These are phyloP conservation scores for Magallana nippona DNA, from an alignment of 2,888 invertebrate species.

Conservation along the genomic window DNA sequence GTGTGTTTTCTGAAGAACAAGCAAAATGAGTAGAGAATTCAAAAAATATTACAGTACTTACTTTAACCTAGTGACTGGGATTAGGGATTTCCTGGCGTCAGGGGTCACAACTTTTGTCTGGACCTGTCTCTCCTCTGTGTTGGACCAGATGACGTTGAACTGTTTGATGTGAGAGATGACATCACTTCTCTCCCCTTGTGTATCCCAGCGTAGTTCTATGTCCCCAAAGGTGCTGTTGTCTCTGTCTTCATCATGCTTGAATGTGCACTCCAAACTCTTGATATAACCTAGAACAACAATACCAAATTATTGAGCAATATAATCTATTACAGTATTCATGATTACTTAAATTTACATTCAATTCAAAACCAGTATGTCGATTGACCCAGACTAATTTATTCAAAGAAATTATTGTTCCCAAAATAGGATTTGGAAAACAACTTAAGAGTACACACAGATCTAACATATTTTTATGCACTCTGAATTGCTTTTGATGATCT, in stretches of 20 bases:
- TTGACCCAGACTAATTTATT: too few species aligned
- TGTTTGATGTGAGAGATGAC: constrained; percentile 69
- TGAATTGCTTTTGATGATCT: too few species aligned
- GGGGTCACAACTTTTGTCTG: constrained; percentile 76
- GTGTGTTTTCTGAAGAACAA: too few species aligned
- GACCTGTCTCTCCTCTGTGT: constrained; percentile 72
- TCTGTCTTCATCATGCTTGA: constrained; percentile 65
- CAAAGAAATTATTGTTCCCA: too few species aligned
- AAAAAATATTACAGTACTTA: constrained; percentile 55
- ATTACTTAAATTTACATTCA: too few species aligned
- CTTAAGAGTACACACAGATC: not conserved
- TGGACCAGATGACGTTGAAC: constrained; percentile 77
- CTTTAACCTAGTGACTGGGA: constrained; percentile 76
- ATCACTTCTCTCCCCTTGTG: constrained; percentile 66
- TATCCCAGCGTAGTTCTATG: constrained; percentile 75
- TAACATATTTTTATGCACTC: not conserved
- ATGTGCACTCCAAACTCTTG: constrained; percentile 65
- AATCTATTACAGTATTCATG: too few species aligned
- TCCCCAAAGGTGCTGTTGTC: constrained; percentile 74
- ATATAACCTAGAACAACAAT: constrained; percentile 65
- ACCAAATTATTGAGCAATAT: not conserved
- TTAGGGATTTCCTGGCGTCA: constrained; percentile 67
- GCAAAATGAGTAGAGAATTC: too few species aligned
- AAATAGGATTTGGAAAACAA: too few species aligned
- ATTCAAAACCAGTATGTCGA: too few species aligned